Base-by-base conservation (phyloP, 2,797 vertebrate genomes). In the Eulemur mongoz region DNA sequence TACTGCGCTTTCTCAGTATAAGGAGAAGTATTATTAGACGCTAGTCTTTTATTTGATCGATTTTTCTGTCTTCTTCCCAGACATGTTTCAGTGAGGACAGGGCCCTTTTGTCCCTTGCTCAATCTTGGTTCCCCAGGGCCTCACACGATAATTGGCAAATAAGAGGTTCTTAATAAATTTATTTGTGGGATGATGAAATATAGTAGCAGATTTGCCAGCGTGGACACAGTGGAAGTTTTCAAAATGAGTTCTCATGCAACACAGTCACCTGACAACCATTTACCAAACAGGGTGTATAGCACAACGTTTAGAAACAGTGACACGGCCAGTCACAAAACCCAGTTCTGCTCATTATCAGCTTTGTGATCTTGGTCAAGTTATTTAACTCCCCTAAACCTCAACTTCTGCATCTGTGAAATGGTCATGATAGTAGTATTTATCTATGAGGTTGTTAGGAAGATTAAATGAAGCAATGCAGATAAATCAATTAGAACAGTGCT, bases 161-260 rank as follows among this genome's bases (percentile, higher is more conserved):
- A 91, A 30, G 48, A 84, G 32, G 13, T 27, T 38, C 54, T 94
- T 87, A 78, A 69, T 93, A 84, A 80, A 80, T 69, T 27, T 76
- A 75, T 78, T 70, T 27, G 10, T 63, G 81, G 43, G 85, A 93
- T 98, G 78, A 92, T 95, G 93, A 97, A 97, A 97, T 94, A 35
- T 65, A 91, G 38, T 52, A 30, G n/a, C 61, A 6, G 17, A 18
- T 91, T 97, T 81, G 93, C 89, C 85, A 89, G 54, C 22, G 23
- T 91, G 32, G 81, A 95, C 59, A 93, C 40, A 89, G 89, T 93
- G 91, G 91, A 96, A 96, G 96, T 86, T 97, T 96, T 96, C 78
- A 86, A 92, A 94, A 88, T 40, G 35, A 88, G 69, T 78, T 91
- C 78, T 85, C 11, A 69, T 59, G 91, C 30, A 73, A 65, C 22